A percentile compares a stretch with the other conserved stretches of the same genome.
These are phyloP conservation scores for Rousettus leschenaultii DNA, from an alignment of 2,113 vertebrate species.

Conservation along the genomic window DNA sequence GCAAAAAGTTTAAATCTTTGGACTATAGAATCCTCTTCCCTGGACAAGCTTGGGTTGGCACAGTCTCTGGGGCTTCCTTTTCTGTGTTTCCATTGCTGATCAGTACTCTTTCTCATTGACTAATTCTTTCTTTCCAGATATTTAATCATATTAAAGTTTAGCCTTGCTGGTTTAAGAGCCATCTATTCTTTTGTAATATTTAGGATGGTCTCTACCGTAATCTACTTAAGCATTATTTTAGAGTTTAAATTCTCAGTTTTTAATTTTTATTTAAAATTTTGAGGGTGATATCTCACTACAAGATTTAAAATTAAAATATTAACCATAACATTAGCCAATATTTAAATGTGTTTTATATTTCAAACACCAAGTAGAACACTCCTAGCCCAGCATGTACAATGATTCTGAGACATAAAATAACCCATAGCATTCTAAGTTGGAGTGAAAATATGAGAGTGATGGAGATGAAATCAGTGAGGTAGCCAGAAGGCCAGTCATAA, in stretches of 20 bases:
- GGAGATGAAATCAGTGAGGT: not conserved
- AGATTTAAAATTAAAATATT: not conserved
- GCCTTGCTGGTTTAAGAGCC: not conserved
- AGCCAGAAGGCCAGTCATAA: too few relatives aligned
- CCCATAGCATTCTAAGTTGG: not conserved
- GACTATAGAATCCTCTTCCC: not conserved
- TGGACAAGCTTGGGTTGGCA: not conserved
- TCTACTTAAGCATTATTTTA: not conserved
- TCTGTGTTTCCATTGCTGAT: not conserved
- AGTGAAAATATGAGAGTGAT: not conserved
- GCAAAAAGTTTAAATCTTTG: not conserved
- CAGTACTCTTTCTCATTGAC: not conserved
- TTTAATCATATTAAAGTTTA: not conserved
- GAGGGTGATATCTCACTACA: not conserved
- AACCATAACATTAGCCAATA: not conserved
- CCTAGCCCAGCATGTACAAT: not conserved
- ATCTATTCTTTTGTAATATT: not conserved
- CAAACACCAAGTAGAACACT: not conserved
- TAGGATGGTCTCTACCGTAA: not conserved
- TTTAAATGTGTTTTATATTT: not conserved
- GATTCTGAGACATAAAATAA: not conserved
- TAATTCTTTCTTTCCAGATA: not conserved
- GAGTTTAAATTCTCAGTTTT: not conserved
- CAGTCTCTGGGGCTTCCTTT: not conserved
- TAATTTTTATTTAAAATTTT: not conserved